Conservation (phyloP, 2,888 invertebrate genomes). For the Altica lythri region DNA sequence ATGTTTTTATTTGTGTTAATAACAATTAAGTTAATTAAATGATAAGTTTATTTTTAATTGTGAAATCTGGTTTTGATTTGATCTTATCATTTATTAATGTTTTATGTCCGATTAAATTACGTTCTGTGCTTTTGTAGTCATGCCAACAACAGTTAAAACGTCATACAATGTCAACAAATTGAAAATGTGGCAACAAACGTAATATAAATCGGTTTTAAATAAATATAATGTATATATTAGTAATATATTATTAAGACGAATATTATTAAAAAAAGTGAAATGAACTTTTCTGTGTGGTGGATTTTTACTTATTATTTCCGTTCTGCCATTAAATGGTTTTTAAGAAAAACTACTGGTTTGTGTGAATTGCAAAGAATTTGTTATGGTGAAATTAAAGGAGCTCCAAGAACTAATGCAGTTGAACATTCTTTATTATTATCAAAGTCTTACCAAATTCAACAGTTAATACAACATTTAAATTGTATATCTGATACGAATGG, state of each 20-base stretch:
- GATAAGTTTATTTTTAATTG: too few species aligned
- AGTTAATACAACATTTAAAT: constrained; percentile 70
- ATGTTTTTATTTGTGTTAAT: too few species aligned
- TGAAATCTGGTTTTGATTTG: too few species aligned
- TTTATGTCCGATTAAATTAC: too few species aligned
- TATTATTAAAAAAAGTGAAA: constrained; percentile 20
- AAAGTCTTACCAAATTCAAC: constrained; percentile 68
- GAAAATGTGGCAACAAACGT: not conserved
- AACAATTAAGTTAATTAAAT: too few species aligned
- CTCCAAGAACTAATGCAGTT: constrained; percentile 69
- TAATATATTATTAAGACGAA: too few species aligned
- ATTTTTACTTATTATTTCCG: constrained; percentile 71
- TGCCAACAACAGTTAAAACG: constrained; percentile 10
- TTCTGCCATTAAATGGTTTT: constrained; percentile 89
- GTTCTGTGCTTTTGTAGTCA: not conserved
- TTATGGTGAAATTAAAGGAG: constrained; percentile 78
- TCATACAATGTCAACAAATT: constrained; percentile 12
- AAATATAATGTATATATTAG: too few species aligned
- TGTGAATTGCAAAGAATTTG: constrained; percentile 93
- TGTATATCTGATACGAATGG: constrained; percentile 59
- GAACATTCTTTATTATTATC: constrained; percentile 78
- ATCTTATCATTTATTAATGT: too few species aligned
- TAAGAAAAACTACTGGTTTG: constrained; percentile 81
- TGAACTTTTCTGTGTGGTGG: constrained; percentile 51
- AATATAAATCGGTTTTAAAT: too few species aligned